Base-by-base conservation (phyloP, 2,888 invertebrate genomes). In the Troilus luridus region DNA sequence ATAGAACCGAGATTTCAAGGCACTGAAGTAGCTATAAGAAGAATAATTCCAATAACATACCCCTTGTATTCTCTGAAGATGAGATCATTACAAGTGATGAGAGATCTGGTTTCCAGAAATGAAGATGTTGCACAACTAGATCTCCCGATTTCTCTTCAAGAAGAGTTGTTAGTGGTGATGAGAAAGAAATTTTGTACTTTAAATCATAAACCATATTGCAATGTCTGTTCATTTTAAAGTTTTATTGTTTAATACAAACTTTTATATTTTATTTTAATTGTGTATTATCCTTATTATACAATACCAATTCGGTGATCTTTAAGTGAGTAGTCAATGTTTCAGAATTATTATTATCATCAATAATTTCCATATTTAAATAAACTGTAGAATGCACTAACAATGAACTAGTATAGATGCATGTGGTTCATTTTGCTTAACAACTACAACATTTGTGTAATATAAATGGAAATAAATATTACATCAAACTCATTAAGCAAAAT, bases 81-180 rank as follows among this genome's bases (percentile, higher is more conserved):
- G 21, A 81, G 92, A 21, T 60, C 91, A 54, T 89, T 92, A 56
- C 92, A 92, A 91, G 92, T 90, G 10, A 67, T 92, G 2, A 41
- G 92, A 90, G 92, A 92, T 88, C 14, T 41, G 12, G 60, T 91
- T 59, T 62, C 60, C 21, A 62, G 88, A 8, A 90, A n/a, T 14
- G 67, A 60, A 21, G 90, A 92, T 21, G 19, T 92, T 7, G 88
- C 89, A 85, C n/a, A 77, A 27, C 77, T 92, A 60, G 89, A 92
- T 27, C 27, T 92, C 5, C 92, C 92, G 2, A 77, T 91, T 62
- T 89, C 91, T 77, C 67, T 92, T 11, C 62, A 89, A 56, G 27
- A 81, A 60, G 92, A 92, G 59, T 90, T 92, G 24, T 59, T 85
- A 24, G 21, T 67, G 9, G 58, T 90, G 24, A n/a, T 90, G 19